Evolutionary conservation across 2,888 invertebrate genomes (phyloP), one percentile per base, ranked within the genome.

Genomic region (Apotomis betuletana): DNA sequence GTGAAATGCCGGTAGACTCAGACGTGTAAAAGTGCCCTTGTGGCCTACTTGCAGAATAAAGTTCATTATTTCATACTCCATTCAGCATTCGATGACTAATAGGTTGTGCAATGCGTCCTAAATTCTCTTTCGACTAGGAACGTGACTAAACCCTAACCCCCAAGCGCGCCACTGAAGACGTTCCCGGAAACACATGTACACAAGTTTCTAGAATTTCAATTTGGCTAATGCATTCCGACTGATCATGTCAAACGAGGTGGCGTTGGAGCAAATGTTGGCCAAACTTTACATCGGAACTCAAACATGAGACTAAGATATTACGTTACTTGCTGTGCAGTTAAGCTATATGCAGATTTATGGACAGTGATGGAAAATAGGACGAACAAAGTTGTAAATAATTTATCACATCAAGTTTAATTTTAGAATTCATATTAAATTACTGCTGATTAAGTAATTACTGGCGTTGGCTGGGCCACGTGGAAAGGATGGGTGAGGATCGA

Each of bases 181-280:
- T 12, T 51, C 10, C 46, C 5, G 38, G 5, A 67, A 51, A 59
- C 67, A 38, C 15, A 15, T 44, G n/a, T 52, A 44, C 8, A 36
- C 51, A 38, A 62, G 58, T 49, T 10, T 58, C 52, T 52, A 64
- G 63, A 52, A 64, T 63, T 64, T 36, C 63, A 70, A 70, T 70
- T 58, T 51, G 38, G 9, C 41, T 70, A 70, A 70, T 70, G 69
- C 58, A 57, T 58, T 55, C 58, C 5, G 51, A 10, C 44, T 64
- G 62, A 58, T n/a, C 38, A 46, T 59, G 59, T 60, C 38, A 51
- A 38, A 44, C 54, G 46, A 51, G 54, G 13, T 51, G 59, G 27
- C 8, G n/a, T 8, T 59, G 51, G 44, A 58, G 10, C 65, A 55
- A 65, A 57, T 36, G 27, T 65, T 65, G 27, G 65, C 6, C 44